A percentile compares a stretch with the other conserved stretches of the same genome.
These are phyloP conservation scores for Epistrophe eligans DNA, from an alignment of 2,888 invertebrate genomes.

Conservation along the genomic window DNA sequence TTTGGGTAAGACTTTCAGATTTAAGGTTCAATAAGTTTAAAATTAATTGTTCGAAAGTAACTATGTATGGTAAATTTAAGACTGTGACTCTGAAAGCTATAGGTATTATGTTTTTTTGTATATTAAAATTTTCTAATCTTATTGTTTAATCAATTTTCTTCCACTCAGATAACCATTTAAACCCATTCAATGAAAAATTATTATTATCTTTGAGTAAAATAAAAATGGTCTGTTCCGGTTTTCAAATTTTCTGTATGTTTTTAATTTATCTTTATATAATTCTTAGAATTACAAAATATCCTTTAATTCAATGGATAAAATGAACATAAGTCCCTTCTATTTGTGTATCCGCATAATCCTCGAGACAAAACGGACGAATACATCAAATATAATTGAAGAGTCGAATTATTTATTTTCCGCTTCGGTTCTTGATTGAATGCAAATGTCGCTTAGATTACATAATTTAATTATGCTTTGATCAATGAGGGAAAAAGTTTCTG, in stretches of 20 bases:
- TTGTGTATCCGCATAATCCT: constrained; percentile 17
- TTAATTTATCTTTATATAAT: constrained; percentile 11
- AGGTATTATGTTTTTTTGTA: too few species aligned
- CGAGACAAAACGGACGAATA: neutral
- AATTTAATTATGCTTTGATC: constrained; percentile 75
- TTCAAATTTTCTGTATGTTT: neutral
- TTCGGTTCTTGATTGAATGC: constrained; percentile 60
- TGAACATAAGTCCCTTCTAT: constrained; percentile 5
- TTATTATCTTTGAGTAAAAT: too few species aligned
- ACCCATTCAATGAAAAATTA: constrained; percentile 1
- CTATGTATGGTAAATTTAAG: neutral
- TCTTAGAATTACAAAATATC: neutral
- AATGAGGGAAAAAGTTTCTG: constrained; percentile 64
- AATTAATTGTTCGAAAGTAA: too few species aligned
- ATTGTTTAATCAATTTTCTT: neutral
- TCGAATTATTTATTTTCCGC: constrained; percentile 49
- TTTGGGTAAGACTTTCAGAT: too few species aligned
- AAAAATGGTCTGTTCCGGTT: neutral
- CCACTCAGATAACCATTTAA: neutral
- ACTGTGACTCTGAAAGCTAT: neutral
- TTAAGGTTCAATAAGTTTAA: too few species aligned
- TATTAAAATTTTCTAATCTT: neutral
- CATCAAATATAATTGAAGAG: constrained; percentile 15
- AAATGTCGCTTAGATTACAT: constrained; percentile 70
- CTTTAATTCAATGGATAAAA: neutral